Evolutionary conservation across 2,113 vertebrate genomes (phyloP).

Genomic region (Caracal caracal): DNA sequence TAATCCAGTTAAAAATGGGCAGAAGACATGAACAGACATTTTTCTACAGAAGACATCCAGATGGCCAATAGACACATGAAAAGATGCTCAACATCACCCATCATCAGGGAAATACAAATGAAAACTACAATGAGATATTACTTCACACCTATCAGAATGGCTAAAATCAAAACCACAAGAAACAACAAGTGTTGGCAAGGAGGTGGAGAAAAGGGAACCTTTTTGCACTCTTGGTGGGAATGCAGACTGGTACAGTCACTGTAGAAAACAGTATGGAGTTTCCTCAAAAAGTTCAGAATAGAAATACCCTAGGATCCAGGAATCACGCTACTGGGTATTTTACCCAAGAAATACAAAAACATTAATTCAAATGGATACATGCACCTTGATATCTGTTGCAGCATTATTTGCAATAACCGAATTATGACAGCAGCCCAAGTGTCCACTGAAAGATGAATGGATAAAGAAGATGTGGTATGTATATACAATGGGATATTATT

Average conservation of each 20-base stretch:
- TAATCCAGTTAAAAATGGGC: not conserved
- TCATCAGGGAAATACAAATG: not conserved
- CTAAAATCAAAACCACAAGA: not conserved
- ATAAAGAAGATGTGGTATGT: not conserved
- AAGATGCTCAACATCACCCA: not conserved
- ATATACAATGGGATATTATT: not conserved
- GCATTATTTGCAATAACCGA: not conserved
- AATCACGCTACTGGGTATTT: not conserved
- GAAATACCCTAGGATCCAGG: not conserved
- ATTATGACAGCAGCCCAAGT: not conserved
- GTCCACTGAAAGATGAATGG: not conserved
- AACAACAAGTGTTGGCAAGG: not conserved
- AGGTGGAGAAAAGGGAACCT: not conserved
- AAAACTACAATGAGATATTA: not conserved
- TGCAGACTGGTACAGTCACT: not conserved
- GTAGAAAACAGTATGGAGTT: not conserved
- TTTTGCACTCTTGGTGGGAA: not conserved
- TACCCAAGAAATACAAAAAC: not conserved
- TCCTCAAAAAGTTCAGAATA: not conserved
- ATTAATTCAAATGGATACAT: not conserved
- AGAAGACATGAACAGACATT: not conserved
- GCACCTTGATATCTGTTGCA: not conserved
- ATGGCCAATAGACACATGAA: not conserved
- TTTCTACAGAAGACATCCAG: not conserved
- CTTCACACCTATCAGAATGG: not conserved